Evolutionary conservation across 2,888 invertebrate genomes (phyloP).

Genomic region (Magallana nippona): DNA sequence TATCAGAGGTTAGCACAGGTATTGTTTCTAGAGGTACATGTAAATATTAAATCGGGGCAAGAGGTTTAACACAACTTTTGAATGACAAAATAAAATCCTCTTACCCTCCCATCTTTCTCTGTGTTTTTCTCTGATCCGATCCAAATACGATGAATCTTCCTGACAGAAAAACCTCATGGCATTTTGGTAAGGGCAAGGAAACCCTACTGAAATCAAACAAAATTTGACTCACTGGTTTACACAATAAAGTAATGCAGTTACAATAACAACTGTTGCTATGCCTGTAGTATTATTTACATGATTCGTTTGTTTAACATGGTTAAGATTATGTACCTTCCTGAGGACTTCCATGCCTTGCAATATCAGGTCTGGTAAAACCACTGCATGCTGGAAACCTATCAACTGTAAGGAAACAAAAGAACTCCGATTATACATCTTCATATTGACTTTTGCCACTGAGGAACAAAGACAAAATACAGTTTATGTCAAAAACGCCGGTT

Average conservation of each 20-base stretch:
- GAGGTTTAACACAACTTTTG: no score
- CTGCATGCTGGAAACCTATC: conserved; percentile 52
- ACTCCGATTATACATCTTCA: no score
- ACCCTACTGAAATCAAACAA: conserved; percentile 54
- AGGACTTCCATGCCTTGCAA: conserved; percentile 60
- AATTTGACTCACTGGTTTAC: not conserved
- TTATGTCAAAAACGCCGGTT: no score
- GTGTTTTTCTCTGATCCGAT: conserved; percentile 71
- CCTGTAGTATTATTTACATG: no score
- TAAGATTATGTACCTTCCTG: conserved; percentile 59
- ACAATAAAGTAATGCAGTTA: no score
- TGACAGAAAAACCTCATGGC: conserved; percentile 71
- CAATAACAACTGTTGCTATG: no score
- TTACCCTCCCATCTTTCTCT: conserved; percentile 63
- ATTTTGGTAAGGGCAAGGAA: conserved; percentile 71
- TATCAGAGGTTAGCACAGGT: no score
- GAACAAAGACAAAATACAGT: no score
- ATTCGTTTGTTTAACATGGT: not conserved
- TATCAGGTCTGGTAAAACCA: conserved; percentile 56
- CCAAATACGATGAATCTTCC: conserved; percentile 65
- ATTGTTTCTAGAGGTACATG: no score
- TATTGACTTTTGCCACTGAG: no score
- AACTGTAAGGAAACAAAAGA: conserved; percentile 33
- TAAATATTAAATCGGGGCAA: no score
- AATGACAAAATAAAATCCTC: not conserved